phyloP scores from a whole-genome alignment of 2,797 vertebrate species.

The Holocentrus rufus region DNA sequence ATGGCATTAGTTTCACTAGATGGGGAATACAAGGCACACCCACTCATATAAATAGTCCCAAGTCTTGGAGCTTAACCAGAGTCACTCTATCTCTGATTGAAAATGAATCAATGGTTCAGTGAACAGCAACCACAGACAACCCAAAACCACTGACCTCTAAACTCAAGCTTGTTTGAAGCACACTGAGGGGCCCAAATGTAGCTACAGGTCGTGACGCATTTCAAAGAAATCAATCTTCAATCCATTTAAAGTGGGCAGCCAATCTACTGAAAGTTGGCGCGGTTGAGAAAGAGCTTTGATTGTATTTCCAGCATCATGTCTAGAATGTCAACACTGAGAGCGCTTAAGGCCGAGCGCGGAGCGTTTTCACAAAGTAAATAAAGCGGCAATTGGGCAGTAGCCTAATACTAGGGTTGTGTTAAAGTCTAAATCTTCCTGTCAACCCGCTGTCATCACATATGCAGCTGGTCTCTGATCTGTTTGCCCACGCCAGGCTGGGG shows the following conservation, averaged over 20 bases:
- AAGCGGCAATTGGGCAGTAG: background rate
- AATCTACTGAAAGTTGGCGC: background rate
- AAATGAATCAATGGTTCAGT: background rate
- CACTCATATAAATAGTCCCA: background rate
- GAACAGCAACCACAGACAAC: background rate
- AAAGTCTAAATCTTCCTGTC: no score
- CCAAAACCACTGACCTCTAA: slow-evolving; percentile 12
- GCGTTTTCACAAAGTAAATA: background rate
- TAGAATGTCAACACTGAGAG: background rate
- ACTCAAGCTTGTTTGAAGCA: background rate
- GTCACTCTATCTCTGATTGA: background rate
- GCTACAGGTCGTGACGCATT: background rate
- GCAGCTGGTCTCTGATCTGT: no score
- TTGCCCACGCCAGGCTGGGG: no score
- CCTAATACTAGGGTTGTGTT: background rate
- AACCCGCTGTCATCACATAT: no score
- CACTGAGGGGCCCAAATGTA: background rate
- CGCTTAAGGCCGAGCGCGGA: background rate
- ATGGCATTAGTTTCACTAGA: background rate
- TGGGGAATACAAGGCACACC: background rate
- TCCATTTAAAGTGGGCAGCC: slow-evolving; percentile 2
- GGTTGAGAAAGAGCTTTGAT: slow-evolving; percentile 2
- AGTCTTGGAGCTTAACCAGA: background rate
- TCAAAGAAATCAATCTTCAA: slow-evolving; percentile 28
- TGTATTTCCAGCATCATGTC: slow-evolving; percentile 16